Evolutionary conservation across 2,113 vertebrate genomes (phyloP).

Genomic region (Prionailurus bengalensis): DNA sequence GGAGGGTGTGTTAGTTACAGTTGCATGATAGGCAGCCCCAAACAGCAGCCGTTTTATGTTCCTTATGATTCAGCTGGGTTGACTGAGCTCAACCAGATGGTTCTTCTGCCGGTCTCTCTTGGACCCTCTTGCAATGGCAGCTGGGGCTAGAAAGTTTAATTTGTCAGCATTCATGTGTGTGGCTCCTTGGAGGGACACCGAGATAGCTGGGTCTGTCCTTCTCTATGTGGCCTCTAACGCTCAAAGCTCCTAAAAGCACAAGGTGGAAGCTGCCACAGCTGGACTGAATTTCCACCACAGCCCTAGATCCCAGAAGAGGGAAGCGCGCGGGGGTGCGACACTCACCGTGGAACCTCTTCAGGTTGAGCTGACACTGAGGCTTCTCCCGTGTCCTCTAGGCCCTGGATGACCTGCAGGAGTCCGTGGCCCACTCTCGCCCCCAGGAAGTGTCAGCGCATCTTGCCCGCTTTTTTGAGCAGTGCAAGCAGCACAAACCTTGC

Average conservation of each 20-base stretch:
- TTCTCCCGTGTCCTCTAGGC: conserved; percentile 83
- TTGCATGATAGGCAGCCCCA: not conserved
- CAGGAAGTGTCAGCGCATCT: conserved; percentile 80
- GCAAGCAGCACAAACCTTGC: conserved; percentile 90
- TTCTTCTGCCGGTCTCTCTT: not conserved
- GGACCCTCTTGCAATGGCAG: not conserved
- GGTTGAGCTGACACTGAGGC: not conserved
- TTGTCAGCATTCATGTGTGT: not conserved
- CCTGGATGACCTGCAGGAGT: conserved; percentile 89
- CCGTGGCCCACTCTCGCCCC: conserved; percentile 62
- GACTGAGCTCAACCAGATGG: not conserved
- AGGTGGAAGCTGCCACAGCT: not conserved
- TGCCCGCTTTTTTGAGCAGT: conserved; percentile 89
- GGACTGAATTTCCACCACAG: not conserved
- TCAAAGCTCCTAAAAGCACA: not conserved
- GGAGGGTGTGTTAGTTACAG: not conserved
- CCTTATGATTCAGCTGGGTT: not conserved
- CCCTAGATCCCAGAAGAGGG: not conserved
- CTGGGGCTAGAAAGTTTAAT: too few species aligned
- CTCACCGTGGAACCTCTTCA: not conserved
- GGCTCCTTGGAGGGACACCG: not conserved
- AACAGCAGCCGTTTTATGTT: not conserved
- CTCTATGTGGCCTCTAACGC: not conserved
- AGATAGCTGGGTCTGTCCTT: not conserved
- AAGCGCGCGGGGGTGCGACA: fast-evolving